Evolutionary conservation across 1,140 invertebrate species (phyloP).

Genomic region (Panulirus ornatus): DNA sequence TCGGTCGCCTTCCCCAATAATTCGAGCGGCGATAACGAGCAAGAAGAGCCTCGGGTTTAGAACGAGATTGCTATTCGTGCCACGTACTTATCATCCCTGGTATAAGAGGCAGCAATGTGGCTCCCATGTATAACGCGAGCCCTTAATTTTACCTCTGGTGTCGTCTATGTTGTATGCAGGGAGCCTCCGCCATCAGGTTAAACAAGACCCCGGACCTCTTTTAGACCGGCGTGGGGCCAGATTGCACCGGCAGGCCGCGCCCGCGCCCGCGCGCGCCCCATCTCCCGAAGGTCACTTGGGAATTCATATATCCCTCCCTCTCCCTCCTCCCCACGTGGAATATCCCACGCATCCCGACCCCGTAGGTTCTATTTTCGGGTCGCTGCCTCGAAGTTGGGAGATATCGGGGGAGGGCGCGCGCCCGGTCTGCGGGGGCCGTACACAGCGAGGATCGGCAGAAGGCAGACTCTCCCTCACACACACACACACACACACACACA

Average conservation of each 20-base stretch:
- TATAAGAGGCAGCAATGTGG: constrained; percentile 65
- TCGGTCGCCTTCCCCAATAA: constrained; percentile 19
- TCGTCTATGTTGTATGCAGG: constrained; percentile 54
- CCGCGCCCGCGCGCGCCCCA: neutral
- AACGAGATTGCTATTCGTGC: constrained; percentile 58
- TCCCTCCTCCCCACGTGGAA: neutral
- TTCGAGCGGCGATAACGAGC: constrained; percentile 45
- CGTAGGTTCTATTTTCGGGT: neutral
- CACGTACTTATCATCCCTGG: constrained; percentile 30
- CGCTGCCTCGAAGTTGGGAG: neutral
- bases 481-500: no score
- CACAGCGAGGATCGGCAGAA: constrained; percentile 42
- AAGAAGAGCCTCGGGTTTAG: neutral
- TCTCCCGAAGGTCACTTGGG: neutral
- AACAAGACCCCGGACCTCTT: constrained; percentile 31
- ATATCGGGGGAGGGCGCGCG: no score
- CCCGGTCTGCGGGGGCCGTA: constrained; percentile 1
- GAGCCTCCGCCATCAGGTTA: constrained; percentile 56
- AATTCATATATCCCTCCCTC: neutral
- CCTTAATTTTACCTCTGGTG: constrained; percentile 64
- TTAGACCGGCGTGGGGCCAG: neutral
- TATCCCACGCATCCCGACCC: neutral
- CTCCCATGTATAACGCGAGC: constrained; percentile 52
- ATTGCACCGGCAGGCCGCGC: no score
- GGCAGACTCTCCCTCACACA: no score